phyloP scores from a whole-genome alignment of 2,113 vertebrate genomes.

The Forbesichthys agassizii region DNA sequence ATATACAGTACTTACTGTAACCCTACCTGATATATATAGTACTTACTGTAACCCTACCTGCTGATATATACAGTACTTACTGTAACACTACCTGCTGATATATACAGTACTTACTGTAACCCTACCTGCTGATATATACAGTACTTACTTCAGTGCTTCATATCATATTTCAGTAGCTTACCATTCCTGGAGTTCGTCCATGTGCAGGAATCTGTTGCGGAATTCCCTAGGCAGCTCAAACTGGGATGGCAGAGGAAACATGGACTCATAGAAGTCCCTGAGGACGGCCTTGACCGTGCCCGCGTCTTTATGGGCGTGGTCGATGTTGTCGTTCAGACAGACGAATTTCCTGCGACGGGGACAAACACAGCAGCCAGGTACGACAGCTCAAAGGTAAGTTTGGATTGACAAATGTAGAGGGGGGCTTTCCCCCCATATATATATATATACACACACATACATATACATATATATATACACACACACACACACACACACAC shows the following conservation, averaged over 20 bases:
- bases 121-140: no score
- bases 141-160: neutral
- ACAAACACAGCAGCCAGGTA: neutral
- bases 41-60: no score
- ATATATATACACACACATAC: neutral
- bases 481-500: no score
- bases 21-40: no score
- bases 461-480: no score
- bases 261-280: conserved; percentile 97
- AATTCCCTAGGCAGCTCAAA: conserved; percentile 96
- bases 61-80: no score
- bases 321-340: conserved; percentile 98
- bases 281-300: conserved; percentile 95
- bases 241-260: conserved; percentile 94
- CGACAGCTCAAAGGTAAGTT: no score
- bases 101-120: no score
- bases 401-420: no score
- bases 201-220: conserved; percentile 95
- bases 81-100: no score
- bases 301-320: conserved; percentile 94
- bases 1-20: no score
- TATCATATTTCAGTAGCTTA: conserved; percentile 49
- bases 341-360: conserved; percentile 88
- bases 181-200: conserved; percentile 95
- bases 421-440: no score